A percentile compares a stretch with the other conserved stretches of the same genome.
Evolutionary conservation across 2,888 invertebrate genomes (phyloP).

Genomic region (Luperina nickerlii): DNA sequence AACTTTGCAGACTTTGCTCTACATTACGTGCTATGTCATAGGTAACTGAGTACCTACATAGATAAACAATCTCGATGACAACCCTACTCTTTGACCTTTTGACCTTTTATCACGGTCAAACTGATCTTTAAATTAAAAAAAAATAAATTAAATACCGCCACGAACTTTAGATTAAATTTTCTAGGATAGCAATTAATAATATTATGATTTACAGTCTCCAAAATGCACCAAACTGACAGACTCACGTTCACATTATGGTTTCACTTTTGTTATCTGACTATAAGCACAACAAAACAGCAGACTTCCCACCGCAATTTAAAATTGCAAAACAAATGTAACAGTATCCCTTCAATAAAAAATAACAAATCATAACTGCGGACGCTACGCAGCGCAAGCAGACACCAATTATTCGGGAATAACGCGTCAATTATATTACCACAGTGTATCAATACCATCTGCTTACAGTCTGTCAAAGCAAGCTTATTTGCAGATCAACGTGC

Average conservation of each 20-base stretch:
- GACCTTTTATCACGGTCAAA: not conserved
- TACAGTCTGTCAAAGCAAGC: slow-evolving; percentile 2
- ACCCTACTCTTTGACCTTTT: no score
- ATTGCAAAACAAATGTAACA: slow-evolving; percentile 19
- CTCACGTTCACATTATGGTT: no score
- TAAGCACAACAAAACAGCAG: not conserved
- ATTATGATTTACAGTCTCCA: not conserved
- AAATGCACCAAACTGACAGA: not conserved
- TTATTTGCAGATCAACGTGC: not conserved
- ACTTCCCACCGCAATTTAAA: slow-evolving; percentile 42
- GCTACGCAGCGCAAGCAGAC: slow-evolving; percentile 52
- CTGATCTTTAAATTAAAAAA: not conserved
- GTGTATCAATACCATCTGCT: not conserved
- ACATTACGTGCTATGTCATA: not conserved
- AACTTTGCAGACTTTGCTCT: slow-evolving; percentile 22
- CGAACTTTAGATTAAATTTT: not conserved
- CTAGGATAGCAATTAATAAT: not conserved
- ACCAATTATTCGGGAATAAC: slow-evolving; percentile 69
- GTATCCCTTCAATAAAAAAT: slow-evolving; percentile 23
- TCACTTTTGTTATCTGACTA: no score
- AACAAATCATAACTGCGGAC: slow-evolving; percentile 18
- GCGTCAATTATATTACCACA: slow-evolving; percentile 68
- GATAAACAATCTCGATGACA: not conserved
- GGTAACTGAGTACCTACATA: not conserved
- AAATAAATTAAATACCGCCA: not conserved